Evolutionary conservation across 2,113 vertebrate species (phyloP).

Genomic region (Lagenorhynchus albirostris): DNA sequence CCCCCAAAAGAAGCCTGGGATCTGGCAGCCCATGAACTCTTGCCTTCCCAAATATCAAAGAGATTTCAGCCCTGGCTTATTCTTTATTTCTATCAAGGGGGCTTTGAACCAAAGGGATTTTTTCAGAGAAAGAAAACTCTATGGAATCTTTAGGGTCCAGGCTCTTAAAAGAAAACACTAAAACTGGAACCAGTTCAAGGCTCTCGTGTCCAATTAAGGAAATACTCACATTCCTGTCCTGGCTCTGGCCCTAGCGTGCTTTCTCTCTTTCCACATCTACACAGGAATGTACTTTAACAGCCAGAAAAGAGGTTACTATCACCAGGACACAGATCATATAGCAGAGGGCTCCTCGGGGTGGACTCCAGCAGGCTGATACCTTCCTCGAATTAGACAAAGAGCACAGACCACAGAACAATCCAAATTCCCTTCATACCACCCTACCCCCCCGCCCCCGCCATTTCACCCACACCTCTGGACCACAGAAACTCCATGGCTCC

Average conservation of each 20-base stretch:
- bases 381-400: background rate
- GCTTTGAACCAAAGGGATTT: constrained; percentile 64
- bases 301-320: constrained; percentile 58
- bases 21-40: constrained; percentile 17
- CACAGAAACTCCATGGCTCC: background rate
- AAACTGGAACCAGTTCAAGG: constrained; percentile 65
- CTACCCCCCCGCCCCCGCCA: too few species aligned
- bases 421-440: background rate
- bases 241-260: constrained; percentile 23
- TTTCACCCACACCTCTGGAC: background rate
- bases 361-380: background rate
- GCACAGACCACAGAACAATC: background rate
- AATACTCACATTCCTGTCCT: constrained; percentile 56
- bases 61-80: background rate
- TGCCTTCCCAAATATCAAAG: constrained; percentile 61
- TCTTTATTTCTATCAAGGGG: constrained; percentile 60
- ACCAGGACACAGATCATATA: background rate
- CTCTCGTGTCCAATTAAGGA: constrained; percentile 73
- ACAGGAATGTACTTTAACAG: constrained; percentile 28
- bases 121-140: constrained; percentile 55
- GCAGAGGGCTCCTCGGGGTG: background rate
- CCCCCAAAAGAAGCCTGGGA: background rate
- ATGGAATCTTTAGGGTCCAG: constrained; percentile 64
- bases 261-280: constrained; percentile 10
- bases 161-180: constrained; percentile 66